Conservation (phyloP, 2,113 vertebrate genomes). For the Anseranas semipalmata region DNA sequence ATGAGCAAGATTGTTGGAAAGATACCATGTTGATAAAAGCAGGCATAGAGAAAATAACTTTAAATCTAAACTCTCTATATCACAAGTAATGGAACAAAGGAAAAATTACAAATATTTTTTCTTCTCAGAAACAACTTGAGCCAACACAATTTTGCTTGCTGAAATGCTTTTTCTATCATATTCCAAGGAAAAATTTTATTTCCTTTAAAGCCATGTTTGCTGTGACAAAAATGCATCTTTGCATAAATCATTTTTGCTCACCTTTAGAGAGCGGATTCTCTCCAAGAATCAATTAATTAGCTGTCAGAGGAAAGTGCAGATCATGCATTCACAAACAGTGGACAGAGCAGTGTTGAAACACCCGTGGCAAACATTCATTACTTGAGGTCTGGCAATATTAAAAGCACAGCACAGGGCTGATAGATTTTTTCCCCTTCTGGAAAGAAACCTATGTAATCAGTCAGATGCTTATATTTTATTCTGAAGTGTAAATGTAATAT, state of each 20-base stretch:
- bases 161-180: not conserved
- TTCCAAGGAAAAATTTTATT: conserved; percentile 38
- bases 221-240: conserved; percentile 33
- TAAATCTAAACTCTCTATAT: conserved; percentile 32
- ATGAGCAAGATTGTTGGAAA: conserved; percentile 15
- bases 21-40: not conserved
- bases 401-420: not conserved
- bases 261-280: conserved; percentile 48
- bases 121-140: not conserved
- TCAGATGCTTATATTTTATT: conserved; percentile 30
- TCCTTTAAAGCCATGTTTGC: conserved; percentile 13
- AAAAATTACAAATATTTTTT: not conserved
- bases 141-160: not conserved
- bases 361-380: not conserved
- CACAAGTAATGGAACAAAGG: conserved; percentile 3
- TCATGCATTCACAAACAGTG: conserved; percentile 17
- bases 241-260: conserved; percentile 47
- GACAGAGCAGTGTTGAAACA: conserved; percentile 28
- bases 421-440: not conserved
- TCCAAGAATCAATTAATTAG: conserved; percentile 54
- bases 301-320: conserved; percentile 6
- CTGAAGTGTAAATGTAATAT: not conserved
- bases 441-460: not conserved
- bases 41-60: conserved; percentile 13
- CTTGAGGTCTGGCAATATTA: not conserved